Evolutionary conservation across 2,888 invertebrate genomes (phyloP), one percentile per base, ranked within the genome.

Genomic region (Sialis fuliginosa): DNA sequence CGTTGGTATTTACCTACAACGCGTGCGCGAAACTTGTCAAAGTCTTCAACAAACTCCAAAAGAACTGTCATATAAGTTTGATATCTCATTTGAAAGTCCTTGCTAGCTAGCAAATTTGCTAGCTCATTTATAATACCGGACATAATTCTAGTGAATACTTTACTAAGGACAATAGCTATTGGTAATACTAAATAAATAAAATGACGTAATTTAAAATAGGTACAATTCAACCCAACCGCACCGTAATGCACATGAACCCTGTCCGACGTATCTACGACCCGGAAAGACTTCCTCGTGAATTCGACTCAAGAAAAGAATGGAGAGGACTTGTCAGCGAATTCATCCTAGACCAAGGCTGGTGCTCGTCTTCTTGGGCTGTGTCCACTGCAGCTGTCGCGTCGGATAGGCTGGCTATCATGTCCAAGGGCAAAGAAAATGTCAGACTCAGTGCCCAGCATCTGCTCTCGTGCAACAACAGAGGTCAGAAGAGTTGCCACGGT

Each of bases 321-420:
- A 76, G 77, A 0, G 68, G 70, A 2, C 74, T 72, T 54, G 81
- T 93, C 45, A 76, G 82, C 0, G 75, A 73, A 0, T 22, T 22
- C 22, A 64, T 85, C 5, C 69, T 72, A 5, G 82, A 85, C 63
- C 85, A 85, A 64, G 78, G 77, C 51, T 78, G 77, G 77, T 69
- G 95, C 60, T 93, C 86, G 1, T 78, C 92, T 0, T 93, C 92
- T 2, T 96, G 95, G 95, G 93, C 91, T 1, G 74, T 95, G 31
- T 84, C 90, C 1, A 84, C 92, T 0, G 81, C 83, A 8, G 76
- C 79, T 9, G 81, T 89, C 37, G 82, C 82, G 47, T 81, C 84
- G 44, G 87, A 87, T 63, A 75, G 87, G 57, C 81, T 83, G 55
- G 83, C 84, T 5, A 85, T 95, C 53, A 83, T 89, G 63, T 88